Conservation (phyloP, 2,113 vertebrate genomes). For the Heterotilapia buettikoferi region DNA sequence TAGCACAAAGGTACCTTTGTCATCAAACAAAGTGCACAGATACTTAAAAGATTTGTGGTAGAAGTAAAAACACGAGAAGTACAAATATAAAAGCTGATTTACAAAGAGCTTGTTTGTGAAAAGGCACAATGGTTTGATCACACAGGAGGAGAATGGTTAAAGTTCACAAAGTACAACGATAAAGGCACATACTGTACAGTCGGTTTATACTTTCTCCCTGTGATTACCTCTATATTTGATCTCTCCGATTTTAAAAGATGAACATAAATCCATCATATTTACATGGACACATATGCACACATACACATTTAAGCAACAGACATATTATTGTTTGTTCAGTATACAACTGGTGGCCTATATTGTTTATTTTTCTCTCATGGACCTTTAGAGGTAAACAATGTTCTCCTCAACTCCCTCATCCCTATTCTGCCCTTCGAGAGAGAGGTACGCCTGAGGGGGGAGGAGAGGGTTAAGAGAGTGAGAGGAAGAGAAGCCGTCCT, state of each 20-base stretch:
- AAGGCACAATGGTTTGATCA: slow-evolving; percentile 50
- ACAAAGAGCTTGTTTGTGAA: slow-evolving; percentile 1
- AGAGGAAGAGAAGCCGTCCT: slow-evolving; percentile 39
- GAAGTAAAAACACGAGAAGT: not conserved
- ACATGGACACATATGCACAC: not conserved
- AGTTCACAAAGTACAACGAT: not conserved
- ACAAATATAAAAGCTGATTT: slow-evolving; percentile 2
- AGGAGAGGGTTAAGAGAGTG: slow-evolving; percentile 57
- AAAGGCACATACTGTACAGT: slow-evolving; percentile 29
- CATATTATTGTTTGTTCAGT: slow-evolving; percentile 1
- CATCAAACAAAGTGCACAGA: slow-evolving; percentile 12
- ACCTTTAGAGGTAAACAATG: slow-evolving; percentile 64
- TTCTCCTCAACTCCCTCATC: slow-evolving; percentile 65
- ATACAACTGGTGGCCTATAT: not conserved
- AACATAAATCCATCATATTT: not conserved
- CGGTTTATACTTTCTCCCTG: not conserved
- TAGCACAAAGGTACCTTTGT: not conserved
- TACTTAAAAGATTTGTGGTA: not conserved
- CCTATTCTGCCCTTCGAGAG: slow-evolving; percentile 55
- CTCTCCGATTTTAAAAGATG: not conserved
- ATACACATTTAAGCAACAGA: slow-evolving; percentile 1
- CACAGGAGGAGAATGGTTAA: not conserved
- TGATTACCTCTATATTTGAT: not conserved
- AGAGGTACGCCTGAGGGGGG: slow-evolving; percentile 56
- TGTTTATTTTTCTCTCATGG: not conserved